Base-by-base conservation (phyloP, 2,797 vertebrate genomes). In the Brachyrhaphis roseni region DNA sequence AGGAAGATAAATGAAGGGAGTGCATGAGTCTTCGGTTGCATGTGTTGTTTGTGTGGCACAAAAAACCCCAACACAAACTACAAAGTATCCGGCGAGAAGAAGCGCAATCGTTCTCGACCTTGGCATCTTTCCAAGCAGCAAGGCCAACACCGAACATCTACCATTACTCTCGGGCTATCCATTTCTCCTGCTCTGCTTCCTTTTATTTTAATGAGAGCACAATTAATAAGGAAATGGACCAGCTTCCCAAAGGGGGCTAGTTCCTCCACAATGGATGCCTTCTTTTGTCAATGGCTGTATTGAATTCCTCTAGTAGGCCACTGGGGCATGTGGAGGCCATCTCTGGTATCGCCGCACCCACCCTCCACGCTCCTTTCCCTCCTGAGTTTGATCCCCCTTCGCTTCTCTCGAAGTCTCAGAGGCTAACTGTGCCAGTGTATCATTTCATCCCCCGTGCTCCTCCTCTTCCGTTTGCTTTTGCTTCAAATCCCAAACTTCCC, bases 171-270 rank as follows among this genome's bases (percentile, higher is more conserved):
- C 0, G 0, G 26, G 41, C 90, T 89, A 86, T 91, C 87, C 83
- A 34, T 82, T 84, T 79, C 68, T 71, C 82, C 53, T 80, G 51
- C 83, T 78, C 81, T 76, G 51, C 79, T 86, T 87, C 89, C 88
- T 90, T 91, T 91, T 93, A 90, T 93, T 94, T 93, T 91, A 94
- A 91, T 89, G 87, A 91, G 88, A 91, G 87, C 82, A 90, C 93
- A 93, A 94, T 94, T 93, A 95, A 94, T 94, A 93, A 93, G 94
- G 93, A 93, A 94, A 94, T 93, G 89, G 93, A 94, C 90, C 77
- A 43, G 84, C 83, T 82, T 93, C 91, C 91, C 92, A 88, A 89
- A 93, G 90, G 92, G 92, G 88, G 85, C 79, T 8, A 70, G 75
- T 80, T 83, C 77, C 72, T 83, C 82, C 74, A 93, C 92, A 94